phyloP scores from a whole-genome alignment of 1,140 invertebrate genomes.

The Dysdera silvatica region DNA sequence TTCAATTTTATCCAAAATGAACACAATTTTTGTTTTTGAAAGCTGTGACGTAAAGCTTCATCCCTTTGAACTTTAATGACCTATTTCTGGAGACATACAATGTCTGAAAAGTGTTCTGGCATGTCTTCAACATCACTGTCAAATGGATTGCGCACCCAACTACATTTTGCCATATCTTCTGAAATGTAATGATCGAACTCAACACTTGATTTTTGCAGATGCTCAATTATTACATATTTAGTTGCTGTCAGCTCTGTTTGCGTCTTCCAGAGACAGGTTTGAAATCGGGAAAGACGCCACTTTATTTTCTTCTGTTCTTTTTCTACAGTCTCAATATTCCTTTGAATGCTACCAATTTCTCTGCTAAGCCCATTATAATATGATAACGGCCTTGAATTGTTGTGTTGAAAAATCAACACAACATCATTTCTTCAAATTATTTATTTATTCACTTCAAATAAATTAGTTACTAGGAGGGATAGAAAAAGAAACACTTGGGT shows the following conservation, averaged over 20 bases:
- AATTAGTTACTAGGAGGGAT: too few relatives aligned
- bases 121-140: not conserved
- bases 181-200: slow-evolving; percentile 7
- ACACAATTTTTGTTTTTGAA: slow-evolving; percentile 1
- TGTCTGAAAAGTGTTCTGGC: not conserved
- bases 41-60: not conserved
- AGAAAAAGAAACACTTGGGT: too few relatives aligned
- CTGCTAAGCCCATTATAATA: slow-evolving; percentile 4
- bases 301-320: not conserved
- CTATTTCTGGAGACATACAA: slow-evolving; percentile 4
- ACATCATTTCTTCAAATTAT: too few relatives aligned
- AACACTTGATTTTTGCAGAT: too few relatives aligned
- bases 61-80: slow-evolving; percentile 4
- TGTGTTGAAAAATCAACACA: too few relatives aligned
- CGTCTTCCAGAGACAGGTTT: slow-evolving; percentile 4
- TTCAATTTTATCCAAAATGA: slow-evolving; percentile 4
- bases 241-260: slow-evolving; percentile 4
- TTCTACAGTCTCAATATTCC: slow-evolving; percentile 13
- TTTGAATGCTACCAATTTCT: slow-evolving; percentile 13
- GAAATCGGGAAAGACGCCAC: slow-evolving; percentile 2
- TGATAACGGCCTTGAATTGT: slow-evolving; percentile 7
- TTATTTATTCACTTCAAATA: too few relatives aligned
- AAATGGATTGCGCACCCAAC: slow-evolving; percentile 7
- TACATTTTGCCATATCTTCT: not conserved
- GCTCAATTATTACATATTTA: not conserved